Evolutionary conservation across 2,113 vertebrate species (phyloP).

Genomic region (Epinephelus fuscoguttatus): DNA sequence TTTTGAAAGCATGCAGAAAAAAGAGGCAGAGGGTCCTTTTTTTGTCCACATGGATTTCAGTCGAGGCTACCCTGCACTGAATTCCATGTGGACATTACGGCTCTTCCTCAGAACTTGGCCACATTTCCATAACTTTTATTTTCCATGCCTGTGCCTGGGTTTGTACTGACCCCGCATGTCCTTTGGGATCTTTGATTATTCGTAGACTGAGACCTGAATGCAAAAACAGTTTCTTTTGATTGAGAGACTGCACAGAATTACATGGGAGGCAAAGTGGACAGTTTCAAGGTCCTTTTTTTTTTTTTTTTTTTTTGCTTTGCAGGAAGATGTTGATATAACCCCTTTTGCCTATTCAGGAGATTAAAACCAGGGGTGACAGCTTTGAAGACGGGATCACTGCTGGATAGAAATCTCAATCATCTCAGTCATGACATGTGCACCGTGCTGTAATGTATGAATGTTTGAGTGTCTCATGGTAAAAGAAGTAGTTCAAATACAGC

Average conservation of each 20-base stretch:
- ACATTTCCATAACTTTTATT: constrained; percentile 82
- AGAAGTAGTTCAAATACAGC: constrained; percentile 36
- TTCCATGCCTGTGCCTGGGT: constrained; percentile 61
- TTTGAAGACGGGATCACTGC: constrained; percentile 56
- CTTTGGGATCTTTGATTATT: constrained; percentile 79
- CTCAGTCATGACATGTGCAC: constrained; percentile 53
- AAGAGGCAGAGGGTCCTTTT: constrained; percentile 33
- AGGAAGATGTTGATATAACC: constrained; percentile 57
- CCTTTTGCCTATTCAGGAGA: constrained; percentile 47
- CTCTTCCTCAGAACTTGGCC: constrained; percentile 66
- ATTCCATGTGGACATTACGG: constrained; percentile 67
- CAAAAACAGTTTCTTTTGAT: constrained; percentile 74
- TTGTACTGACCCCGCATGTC: constrained; percentile 70
- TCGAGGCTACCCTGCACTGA: constrained; percentile 31
- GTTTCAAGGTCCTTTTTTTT: constrained; percentile 72
- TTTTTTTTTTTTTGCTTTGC: background rate
- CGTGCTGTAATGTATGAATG: constrained; percentile 9
- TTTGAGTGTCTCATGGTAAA: constrained; percentile 26
- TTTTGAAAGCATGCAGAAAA: constrained; percentile 29
- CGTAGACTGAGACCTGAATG: constrained; percentile 74
- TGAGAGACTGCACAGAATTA: constrained; percentile 61
- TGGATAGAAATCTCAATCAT: constrained; percentile 56
- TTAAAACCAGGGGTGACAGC: constrained; percentile 59
- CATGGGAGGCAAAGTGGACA: constrained; percentile 44
- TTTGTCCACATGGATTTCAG: constrained; percentile 53